Base-by-base conservation (phyloP, 1,140 invertebrate genomes). In the Drosophila sechellia region DNA sequence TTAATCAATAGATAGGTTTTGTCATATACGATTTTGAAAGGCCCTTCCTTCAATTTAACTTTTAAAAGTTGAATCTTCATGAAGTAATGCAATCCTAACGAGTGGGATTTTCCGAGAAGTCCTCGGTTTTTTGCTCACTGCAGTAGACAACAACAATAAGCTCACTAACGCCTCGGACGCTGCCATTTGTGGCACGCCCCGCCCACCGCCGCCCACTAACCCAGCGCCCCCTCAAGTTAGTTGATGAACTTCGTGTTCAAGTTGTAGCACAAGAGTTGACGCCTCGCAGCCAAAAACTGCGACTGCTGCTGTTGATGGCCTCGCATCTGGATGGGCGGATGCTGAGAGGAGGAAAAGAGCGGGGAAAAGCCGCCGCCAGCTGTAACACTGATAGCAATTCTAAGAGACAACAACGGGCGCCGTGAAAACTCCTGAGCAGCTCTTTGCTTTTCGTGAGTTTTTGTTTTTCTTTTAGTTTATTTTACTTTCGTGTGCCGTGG, bases 171-270 rank as follows among this genome's bases (percentile, higher is more conserved):
- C 81, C 76, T 73, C 81, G 83, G 83, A 75, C 69, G 78, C 83
- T 81, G 78, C 81, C 81, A 87, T 85, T 85, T 85, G 83, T 65
- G 81, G 74, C 78, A 59, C 56, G 48, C 42, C 54, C 52, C 39
- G 49, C 31, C 53, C 22, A 22, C 11, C 31, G 5, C 39, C 34
- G 0, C 6, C 8, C 37, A 10, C 11, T 20, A 25, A 22, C 20
- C 48, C 5, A 17, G 43, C 43, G 61, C 50, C 58, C 53, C 56
- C 66, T 46, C 45, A 66, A 77, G 84, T 77, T 81, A 87, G 84
- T 89, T 87, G 84, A 87, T 87, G 84, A 87, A 87, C 84, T 87
- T 87, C 85, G 84, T 87, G 84, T 89, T 89, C 84, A 87, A 89
- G 68, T 87, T 87, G 84, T 87, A 84, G 83, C 83, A 87, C 83